phyloP scores from a whole-genome alignment of 1,140 invertebrate species.

The Apis mellifera region DNA sequence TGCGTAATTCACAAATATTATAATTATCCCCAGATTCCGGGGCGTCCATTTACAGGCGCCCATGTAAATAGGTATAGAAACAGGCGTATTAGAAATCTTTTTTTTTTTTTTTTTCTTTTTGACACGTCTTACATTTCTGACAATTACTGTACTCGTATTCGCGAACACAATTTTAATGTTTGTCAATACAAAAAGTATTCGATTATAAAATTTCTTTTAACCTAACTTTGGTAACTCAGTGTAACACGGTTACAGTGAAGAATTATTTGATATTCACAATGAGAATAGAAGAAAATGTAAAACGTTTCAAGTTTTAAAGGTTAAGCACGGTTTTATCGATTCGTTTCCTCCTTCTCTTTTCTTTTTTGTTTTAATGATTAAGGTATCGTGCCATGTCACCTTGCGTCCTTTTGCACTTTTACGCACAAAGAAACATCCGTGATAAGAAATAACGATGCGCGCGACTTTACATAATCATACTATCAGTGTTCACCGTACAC shows the following conservation, averaged over 20 bases:
- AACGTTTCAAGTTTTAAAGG: conserved; percentile 15
- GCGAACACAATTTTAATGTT: background rate
- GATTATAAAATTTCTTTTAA: too few relatives aligned
- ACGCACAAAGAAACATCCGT: conserved; percentile 25
- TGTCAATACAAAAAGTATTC: background rate
- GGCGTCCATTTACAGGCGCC: conserved; percentile 36
- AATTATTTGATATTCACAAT: background rate
- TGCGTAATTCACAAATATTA: conserved; percentile 28
- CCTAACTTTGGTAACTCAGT: background rate
- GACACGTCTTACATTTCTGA: conserved; percentile 7
- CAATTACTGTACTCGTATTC: background rate
- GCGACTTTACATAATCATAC: background rate
- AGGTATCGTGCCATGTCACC: conserved; percentile 68
- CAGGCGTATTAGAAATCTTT: conserved; percentile 24
- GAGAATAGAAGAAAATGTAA: background rate
- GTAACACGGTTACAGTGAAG: background rate
- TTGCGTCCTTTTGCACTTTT: conserved; percentile 45
- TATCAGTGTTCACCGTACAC: background rate
- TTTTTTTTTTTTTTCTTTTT: too few relatives aligned
- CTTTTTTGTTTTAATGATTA: conserved; percentile 47
- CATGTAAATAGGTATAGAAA: conserved; percentile 57
- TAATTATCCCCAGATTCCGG: conserved; percentile 30
- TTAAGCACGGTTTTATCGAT: conserved; percentile 25
- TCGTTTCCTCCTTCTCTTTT: conserved; percentile 22
- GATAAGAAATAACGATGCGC: background rate